Evolutionary conservation across 2,113 vertebrate genomes (phyloP).

Genomic region (Lophochroa leadbeateri): DNA sequence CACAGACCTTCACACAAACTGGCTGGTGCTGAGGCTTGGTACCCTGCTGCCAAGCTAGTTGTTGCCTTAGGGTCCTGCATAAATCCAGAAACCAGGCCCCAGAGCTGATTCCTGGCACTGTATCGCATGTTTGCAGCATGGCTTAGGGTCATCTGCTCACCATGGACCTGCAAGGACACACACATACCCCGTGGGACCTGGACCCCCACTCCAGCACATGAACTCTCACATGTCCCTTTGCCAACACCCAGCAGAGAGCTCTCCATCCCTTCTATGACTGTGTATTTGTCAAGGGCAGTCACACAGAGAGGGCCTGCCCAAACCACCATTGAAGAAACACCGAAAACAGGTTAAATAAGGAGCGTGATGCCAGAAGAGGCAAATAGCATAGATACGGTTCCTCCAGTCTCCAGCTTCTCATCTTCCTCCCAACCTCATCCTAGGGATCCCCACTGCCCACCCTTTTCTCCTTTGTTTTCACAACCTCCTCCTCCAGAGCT

Average conservation of each 20-base stretch:
- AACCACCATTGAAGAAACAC: neutral
- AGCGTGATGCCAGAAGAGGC: neutral
- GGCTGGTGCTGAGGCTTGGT: neutral
- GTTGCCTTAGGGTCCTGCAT: neutral
- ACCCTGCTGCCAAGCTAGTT: neutral
- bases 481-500: neutral
- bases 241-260: neutral
- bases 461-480: neutral
- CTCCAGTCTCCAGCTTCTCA: neutral
- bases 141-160: neutral
- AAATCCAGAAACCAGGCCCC: neutral
- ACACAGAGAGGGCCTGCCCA: neutral
- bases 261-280: neutral
- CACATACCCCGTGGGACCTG: accelerated
- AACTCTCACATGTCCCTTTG: neutral
- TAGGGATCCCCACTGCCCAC: too few relatives aligned
- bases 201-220: neutral
- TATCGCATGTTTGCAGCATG: accelerated
- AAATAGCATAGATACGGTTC: accelerated
- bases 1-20: neutral
- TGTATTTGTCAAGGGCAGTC: neutral
- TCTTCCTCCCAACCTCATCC: neutral
- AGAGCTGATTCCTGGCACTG: neutral
- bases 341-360: neutral
- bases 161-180: accelerated